Evolutionary conservation across 2,797 vertebrate genomes (phyloP), one percentile per base, ranked within the genome.

Genomic region (Glossophaga mutica): DNA sequence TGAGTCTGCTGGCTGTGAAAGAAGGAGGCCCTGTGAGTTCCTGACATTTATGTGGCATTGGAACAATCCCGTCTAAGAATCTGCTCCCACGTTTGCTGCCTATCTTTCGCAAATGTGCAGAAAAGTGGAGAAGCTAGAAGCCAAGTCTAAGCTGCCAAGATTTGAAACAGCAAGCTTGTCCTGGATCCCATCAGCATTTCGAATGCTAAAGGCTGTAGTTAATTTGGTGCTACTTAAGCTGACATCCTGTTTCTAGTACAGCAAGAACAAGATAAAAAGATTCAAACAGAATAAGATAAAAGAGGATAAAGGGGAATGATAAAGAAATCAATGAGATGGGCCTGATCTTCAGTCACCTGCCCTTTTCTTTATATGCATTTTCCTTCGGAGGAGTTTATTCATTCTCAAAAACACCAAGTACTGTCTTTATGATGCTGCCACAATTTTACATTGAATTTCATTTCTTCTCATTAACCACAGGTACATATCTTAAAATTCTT

Each of bases 211-310:
- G 83, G 78, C 88, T 89, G 12, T 81, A 86, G 90, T 95, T 97
- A 95, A 96, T 95, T 96, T 95, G 81, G 74, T 84, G 74, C 88
- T 97, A 90, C 86, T 96, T 97, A 96, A 89, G 52, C 65, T 89
- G 88, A 81, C 86, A 95, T 92, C 57, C 71, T 89, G 15, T 94
- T 95, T 95, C n/a, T 26, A 59, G 34, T 59, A 44, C 10, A 71
- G 71, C 52, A 81, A 70, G 42, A 90, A 87, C 26, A 87, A 71
- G 76, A 73, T 84, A 78, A 95, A 90, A 79, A 92, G 52, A 90
- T 7, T 24, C 29, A 87, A 83, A 76, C 19, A 83, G 74, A 85
- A 19, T 57, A 88, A 95, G 21, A 77, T 81, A 50, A 87, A 95
- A 81, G 9, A 42, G 7, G 32, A 93, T 71, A 73, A 91, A 71